Conservation (phyloP, 2,113 vertebrate genomes). For the Paratilapia polleni region DNA sequence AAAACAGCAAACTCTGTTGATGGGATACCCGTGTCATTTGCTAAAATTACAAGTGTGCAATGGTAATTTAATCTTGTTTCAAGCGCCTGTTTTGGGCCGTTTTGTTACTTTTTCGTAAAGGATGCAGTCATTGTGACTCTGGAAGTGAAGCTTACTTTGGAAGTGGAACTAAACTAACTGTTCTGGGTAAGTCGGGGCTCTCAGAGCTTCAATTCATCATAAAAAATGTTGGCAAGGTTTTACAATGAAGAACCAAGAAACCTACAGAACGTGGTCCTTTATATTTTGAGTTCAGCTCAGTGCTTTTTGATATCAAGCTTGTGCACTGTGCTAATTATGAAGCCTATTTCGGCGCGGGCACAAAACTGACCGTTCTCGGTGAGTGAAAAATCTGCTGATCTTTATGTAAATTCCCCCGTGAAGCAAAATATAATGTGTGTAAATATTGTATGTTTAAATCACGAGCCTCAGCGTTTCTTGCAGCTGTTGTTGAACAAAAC, state of each 20-base stretch:
- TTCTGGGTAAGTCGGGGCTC: constrained; percentile 5
- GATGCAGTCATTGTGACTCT: constrained; percentile 1
- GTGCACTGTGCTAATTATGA: constrained; percentile 41
- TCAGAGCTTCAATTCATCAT: background rate
- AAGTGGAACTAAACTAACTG: constrained; percentile 54
- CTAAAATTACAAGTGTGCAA: background rate
- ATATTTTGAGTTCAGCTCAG: accelerated
- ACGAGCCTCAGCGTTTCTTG: too few species aligned
- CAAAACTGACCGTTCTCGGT: constrained; percentile 73
- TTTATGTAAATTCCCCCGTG: background rate
- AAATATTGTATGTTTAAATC: background rate
- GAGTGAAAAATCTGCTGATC: constrained; percentile 12
- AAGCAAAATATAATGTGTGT: background rate
- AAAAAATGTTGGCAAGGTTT: background rate
- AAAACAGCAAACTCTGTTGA: background rate
- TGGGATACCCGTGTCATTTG: background rate
- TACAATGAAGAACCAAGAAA: background rate
- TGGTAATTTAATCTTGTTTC: background rate
- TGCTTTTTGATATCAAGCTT: constrained; percentile 33
- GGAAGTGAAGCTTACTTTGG: constrained; percentile 72
- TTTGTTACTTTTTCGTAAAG: constrained; percentile 39
- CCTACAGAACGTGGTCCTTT: background rate
- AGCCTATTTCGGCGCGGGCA: constrained; percentile 55
- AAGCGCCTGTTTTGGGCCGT: accelerated
- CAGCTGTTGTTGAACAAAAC: background rate